A percentile compares a stretch with the other conserved stretches of the same genome.
Conservation (phyloP, 1,140 invertebrate genomes). For the Lanistes nyassanus region DNA sequence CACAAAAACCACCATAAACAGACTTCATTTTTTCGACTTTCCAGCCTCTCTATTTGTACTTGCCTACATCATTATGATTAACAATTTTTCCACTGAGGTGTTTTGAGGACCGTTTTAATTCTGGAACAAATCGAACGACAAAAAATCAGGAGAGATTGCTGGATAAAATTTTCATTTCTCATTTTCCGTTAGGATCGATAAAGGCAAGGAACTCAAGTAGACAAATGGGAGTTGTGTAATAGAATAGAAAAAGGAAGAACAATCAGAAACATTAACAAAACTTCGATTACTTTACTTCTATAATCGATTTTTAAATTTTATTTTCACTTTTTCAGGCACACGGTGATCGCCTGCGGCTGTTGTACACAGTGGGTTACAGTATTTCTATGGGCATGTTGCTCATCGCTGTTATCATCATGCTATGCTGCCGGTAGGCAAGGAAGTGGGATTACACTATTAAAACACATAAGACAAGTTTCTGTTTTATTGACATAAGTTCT, state of each 20-base stretch:
- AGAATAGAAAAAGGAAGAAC: background rate
- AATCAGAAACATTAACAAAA: background rate
- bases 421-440: conserved; percentile 38
- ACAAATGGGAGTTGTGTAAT: background rate
- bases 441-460: background rate
- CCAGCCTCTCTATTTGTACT: no score
- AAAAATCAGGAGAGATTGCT: background rate
- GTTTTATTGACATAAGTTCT: no score
- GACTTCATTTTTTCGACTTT: background rate
- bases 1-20: background rate
- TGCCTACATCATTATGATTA: no score
- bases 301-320: no score
- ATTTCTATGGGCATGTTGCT: conserved; percentile 36
- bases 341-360: conserved; percentile 73
- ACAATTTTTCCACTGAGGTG: no score
- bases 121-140: background rate
- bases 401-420: conserved; percentile 42
- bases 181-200: background rate
- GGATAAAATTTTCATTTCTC: background rate
- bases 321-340: conserved; percentile 67
- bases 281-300: conserved; percentile 37
- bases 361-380: conserved; percentile 68
- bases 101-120: no score
- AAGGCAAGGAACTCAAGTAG: no score
- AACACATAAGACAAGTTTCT: no score